Percentiles rank a stretch among this genome's conserved stretches.
These are phyloP conservation scores for Clavelina lepadiformis DNA, from an alignment of 23 tunicate species.

Conservation along the genomic window DNA sequence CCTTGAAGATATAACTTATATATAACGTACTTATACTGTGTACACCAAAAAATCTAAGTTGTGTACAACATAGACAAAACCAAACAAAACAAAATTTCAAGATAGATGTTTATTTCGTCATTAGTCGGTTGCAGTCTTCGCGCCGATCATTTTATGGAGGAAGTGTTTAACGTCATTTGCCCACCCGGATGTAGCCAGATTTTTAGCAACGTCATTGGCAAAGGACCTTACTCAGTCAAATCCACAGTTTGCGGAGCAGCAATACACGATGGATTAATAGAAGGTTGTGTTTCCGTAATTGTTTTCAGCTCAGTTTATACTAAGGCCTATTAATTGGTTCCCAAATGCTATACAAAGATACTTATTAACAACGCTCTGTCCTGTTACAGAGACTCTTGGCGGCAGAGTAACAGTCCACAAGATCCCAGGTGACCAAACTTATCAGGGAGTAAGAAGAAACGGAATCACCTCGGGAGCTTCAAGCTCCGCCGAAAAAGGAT, in stretches of 20 bases:
- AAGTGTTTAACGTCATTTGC: slow-evolving; percentile 24
- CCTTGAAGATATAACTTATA: too few species aligned
- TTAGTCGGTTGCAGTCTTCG: background rate
- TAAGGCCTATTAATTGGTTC: background rate
- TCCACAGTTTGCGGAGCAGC: slow-evolving; percentile 37
- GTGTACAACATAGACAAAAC: too few species aligned
- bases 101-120: too few species aligned
- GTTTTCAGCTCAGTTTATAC: background rate
- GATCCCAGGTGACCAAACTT: slow-evolving; percentile 3
- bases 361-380: too few species aligned
- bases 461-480: background rate
- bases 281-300: background rate
- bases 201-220: slow-evolving; percentile 14
- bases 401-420: slow-evolving; percentile 28
- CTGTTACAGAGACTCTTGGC: slow-evolving; percentile 2
- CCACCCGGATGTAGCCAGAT: background rate
- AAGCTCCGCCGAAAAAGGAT: background rate
- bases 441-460: background rate
- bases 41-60: too few species aligned
- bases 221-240: slow-evolving; percentile 7
- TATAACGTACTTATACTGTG: too few species aligned
- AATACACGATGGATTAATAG: slow-evolving; percentile 19
- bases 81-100: too few species aligned
- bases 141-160: slow-evolving; percentile 29
- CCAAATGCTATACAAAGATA: background rate